Percentiles rank a stretch among this genome's conserved stretches.
These are phyloP conservation scores for Hyles vespertilio DNA, from an alignment of 1,140 invertebrate species.

Conservation along the genomic window DNA sequence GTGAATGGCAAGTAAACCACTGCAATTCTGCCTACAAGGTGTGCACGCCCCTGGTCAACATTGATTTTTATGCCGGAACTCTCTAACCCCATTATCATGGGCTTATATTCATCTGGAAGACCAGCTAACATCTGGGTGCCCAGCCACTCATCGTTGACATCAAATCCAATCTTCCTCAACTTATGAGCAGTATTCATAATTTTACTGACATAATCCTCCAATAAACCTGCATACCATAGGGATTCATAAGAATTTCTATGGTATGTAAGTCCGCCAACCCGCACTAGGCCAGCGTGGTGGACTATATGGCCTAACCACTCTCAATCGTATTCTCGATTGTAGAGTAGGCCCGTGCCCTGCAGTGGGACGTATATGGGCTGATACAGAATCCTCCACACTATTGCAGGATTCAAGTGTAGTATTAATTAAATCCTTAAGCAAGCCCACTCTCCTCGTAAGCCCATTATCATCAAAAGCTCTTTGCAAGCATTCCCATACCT, in stretches of 20 bases:
- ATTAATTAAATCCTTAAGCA: conserved; percentile 27
- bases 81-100: conserved; percentile 64
- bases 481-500: conserved; percentile 29
- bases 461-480: conserved; percentile 39
- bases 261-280: too few species aligned
- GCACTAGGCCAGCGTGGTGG: too few species aligned
- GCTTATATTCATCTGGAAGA: conserved; percentile 47
- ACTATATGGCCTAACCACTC: too few species aligned
- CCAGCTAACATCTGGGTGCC: conserved; percentile 52
- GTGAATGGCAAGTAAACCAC: too few species aligned
- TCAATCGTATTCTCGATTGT: too few species aligned
- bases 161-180: conserved; percentile 44
- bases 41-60: too few species aligned
- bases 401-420: conserved; percentile 24
- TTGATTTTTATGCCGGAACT: conserved; percentile 36
- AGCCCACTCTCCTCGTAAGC: conserved; percentile 28
- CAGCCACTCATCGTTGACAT: conserved; percentile 51
- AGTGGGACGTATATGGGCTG: too few species aligned
- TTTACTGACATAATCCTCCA: conserved; percentile 31
- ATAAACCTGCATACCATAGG: too few species aligned
- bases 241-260: too few species aligned
- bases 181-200: conserved; percentile 30
- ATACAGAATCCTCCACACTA: conserved; percentile 21
- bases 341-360: too few species aligned
- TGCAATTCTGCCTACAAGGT: too few species aligned